Percentiles rank a stretch among this genome's conserved stretches.
phyloP scores from a whole-genome alignment of 2,113 vertebrate species.

The Uria lomvia region DNA sequence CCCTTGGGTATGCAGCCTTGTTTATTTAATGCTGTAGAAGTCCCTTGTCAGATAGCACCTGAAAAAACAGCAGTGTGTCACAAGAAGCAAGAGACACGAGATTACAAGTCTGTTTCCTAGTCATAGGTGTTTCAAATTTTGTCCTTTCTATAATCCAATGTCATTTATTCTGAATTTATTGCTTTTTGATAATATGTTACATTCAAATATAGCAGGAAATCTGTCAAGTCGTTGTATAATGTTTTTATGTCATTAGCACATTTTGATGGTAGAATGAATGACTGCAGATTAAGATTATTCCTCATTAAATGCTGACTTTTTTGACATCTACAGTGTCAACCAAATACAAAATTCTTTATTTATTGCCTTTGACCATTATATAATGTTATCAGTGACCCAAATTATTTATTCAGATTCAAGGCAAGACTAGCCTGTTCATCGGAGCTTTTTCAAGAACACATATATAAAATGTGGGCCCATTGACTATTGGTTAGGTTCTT shows the following conservation, averaged over 20 bases:
- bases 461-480: neutral
- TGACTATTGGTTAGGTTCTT: neutral
- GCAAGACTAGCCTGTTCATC: neutral
- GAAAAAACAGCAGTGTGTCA: neutral
- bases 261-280: neutral
- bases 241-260: neutral
- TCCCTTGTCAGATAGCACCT: neutral
- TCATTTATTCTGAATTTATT: neutral
- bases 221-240: neutral
- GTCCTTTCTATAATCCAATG: neutral
- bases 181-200: neutral
- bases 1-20: neutral
- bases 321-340: neutral
- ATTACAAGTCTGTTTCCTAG: neutral
- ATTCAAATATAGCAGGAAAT: neutral
- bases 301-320: neutral
- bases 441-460: neutral
- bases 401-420: neutral
- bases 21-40: neutral
- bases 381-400: neutral
- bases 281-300: neutral
- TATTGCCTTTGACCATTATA: neutral
- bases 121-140: neutral
- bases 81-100: neutral
- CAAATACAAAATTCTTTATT: neutral